These are phyloP conservation scores for Orius insidiosus DNA, from an alignment of 1,140 invertebrate genomes.

Conservation along the genomic window DNA sequence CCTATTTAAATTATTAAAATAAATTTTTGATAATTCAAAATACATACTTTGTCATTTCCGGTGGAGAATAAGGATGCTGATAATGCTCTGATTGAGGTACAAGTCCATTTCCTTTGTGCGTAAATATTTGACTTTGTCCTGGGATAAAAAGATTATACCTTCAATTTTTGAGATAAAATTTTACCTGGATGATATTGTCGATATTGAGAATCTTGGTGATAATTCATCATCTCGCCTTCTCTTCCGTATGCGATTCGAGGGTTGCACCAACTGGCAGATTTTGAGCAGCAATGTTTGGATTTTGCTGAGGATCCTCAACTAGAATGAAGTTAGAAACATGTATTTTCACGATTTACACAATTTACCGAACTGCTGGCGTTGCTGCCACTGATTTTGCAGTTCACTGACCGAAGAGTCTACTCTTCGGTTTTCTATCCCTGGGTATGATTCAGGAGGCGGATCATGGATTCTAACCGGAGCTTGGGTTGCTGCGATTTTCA, in stretches of 20 bases:
- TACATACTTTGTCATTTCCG: not conserved
- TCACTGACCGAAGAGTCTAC: constrained; percentile 4
- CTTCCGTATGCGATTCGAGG: constrained; percentile 16
- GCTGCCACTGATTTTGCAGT: constrained; percentile 12
- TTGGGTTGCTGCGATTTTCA: constrained; percentile 13
- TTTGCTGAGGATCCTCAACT: not conserved
- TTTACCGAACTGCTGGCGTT: constrained; percentile 9
- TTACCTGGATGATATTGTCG: not conserved
- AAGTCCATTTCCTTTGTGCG: constrained; percentile 42
- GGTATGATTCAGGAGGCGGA: constrained; percentile 13
- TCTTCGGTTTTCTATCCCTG: constrained; percentile 1
- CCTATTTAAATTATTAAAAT: constrained; percentile 8
- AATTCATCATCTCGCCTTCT: constrained; percentile 19
- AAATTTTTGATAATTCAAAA: not conserved
- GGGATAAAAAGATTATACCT: too few relatives aligned
- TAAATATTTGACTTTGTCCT: constrained; percentile 37
- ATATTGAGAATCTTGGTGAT: constrained; percentile 2
- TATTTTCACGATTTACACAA: not conserved
- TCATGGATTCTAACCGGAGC: constrained; percentile 17
- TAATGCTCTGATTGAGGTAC: constrained; percentile 32
- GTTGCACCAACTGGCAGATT: not conserved
- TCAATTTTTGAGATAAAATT: too few relatives aligned
- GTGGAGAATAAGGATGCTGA: constrained; percentile 9
- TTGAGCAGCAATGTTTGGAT: not conserved
- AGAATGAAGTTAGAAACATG: not conserved